Base-by-base conservation (phyloP, 2,888 invertebrate genomes). In the Agrypnus murinus region DNA sequence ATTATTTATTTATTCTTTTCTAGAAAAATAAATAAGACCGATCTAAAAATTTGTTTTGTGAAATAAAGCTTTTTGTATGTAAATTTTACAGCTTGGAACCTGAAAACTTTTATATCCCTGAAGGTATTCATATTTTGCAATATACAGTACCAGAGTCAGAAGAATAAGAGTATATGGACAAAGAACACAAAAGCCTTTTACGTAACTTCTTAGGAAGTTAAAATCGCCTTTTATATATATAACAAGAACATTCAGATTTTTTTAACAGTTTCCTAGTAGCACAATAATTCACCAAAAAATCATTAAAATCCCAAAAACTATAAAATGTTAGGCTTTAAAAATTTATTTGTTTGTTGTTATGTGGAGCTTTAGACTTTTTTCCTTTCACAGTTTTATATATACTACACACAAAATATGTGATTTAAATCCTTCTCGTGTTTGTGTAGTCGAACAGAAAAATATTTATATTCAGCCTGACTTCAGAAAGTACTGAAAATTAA, bases 271-370 rank as follows among this genome's bases (percentile, higher is more conserved):
- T 67, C 67, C 67, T 60, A 38, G 70, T 70, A 65, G 70, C 70
- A 53, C 53, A 59, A 62, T 58, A 67, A 60, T 60, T 59, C 69
- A 57, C 65, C 19, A 45, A 15, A 59, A 46, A 57, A 25, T 25
- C 70, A 60, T 66, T 65, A 70, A 70, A 70, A 53, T 58, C 34
- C 34, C n/a, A 14, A 48, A 19, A 15, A 40, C 36, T 14, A 59
- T 69, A 65, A 69, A 65, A n/a, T 58, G 46, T 32, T 57, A 36
- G 17, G 19, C 25, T 25, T 66, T 62, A 60, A 63, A 62, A 60
- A 57, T 71, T 62, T 62, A 55, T 70, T 71, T 71, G 71, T 71
- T 71, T 71, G 67, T 71, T 71, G 71, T 63, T 67, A 63, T 58
- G 43, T 65, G 19, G 57, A 25, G 38, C 34, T 43, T 58, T 25